Base-by-base conservation (phyloP, 2,888 invertebrate species). In the Rhingia rostrata region DNA sequence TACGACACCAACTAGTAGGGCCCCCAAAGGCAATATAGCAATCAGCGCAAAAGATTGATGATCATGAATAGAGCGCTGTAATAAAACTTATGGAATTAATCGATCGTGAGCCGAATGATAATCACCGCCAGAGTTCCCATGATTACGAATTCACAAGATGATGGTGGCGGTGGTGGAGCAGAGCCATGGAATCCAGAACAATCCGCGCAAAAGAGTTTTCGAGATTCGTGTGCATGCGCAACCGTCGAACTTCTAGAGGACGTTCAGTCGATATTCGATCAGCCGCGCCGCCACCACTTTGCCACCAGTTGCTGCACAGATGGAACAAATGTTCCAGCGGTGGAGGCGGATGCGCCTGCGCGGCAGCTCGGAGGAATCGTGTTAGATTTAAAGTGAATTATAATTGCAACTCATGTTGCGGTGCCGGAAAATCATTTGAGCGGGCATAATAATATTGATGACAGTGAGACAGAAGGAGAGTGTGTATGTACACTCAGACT, bases 61-160 rank as follows among this genome's bases (percentile, higher is more conserved):
- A 84, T 84, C 84, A 84, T 84, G 79, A 79, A 84, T 54, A 79
- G 70, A 60, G 79, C 49, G 54, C 53, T 79, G 79, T 43, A 70
- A 74, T 75, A 80, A 84, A 74, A 79, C 79, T 84, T 84, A 84
- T 84, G 84, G 84, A 84, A 84, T 84, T 84, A 84, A 84, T 84
- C 84, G 84, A 79, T 84, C 79, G 84, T 84, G 84, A 79, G 79
- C 60, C 70, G 84, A 79, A 84, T 84, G 84, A 84, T 84, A 84
- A 84, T 84, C 84, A 84, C 84, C 74, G 49, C 61, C 33, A 66
- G 79, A 80, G 84, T 84, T 84, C 84, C 84, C 84, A 84, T 84
- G 84, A 75, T 84, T 84, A 84, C 58, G 12, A 60, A 84, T 84
- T 74, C 84, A 84, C 45, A 60, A 54, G 45, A 58, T 41, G 39